Percentiles rank a stretch among this genome's conserved stretches.
These are phyloP conservation scores for Xestia rhomboidea DNA, from an alignment of 2,888 invertebrate genomes.

Conservation along the genomic window DNA sequence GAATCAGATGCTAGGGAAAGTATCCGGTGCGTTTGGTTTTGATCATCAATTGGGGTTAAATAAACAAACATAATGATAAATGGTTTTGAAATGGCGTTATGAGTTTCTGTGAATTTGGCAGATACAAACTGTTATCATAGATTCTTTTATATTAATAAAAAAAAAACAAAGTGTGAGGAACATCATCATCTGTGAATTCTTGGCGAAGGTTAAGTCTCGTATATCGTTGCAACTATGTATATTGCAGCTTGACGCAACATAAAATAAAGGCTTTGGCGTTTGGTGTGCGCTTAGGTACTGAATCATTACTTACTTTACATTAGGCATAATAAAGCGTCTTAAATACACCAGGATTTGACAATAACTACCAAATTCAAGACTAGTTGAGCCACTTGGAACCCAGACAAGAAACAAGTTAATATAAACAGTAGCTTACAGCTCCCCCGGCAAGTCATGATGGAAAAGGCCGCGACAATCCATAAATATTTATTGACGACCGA, in stretches of 20 bases:
- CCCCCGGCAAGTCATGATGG: slow-evolving; percentile 32
- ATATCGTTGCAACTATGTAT: neutral
- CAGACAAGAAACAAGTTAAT: slow-evolving; percentile 46
- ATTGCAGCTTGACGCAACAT: neutral
- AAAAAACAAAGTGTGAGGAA: neutral
- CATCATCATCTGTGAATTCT: neutral
- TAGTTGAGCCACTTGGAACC: slow-evolving; percentile 10
- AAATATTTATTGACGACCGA: slow-evolving; percentile 64
- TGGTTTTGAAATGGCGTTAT: neutral
- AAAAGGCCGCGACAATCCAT: slow-evolving; percentile 59
- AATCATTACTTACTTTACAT: too few relatives aligned
- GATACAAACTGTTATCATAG: neutral
- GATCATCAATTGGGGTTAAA: neutral
- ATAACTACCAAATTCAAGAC: slow-evolving; percentile 21
- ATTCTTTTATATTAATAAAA: neutral
- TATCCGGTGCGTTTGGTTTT: slow-evolving; percentile 26
- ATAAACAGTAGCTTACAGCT: slow-evolving; percentile 34
- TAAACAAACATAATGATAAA: neutral
- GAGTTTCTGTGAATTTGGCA: neutral
- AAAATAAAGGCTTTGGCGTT: too few relatives aligned
- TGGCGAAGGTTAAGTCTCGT: neutral
- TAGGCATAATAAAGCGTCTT: slow-evolving; percentile 1
- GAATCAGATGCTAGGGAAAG: slow-evolving; percentile 23
- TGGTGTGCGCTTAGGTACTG: neutral
- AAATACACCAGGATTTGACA: slow-evolving; percentile 15